Base-by-base conservation (phyloP, 2,797 vertebrate genomes). In the Labeo calbasu region DNA sequence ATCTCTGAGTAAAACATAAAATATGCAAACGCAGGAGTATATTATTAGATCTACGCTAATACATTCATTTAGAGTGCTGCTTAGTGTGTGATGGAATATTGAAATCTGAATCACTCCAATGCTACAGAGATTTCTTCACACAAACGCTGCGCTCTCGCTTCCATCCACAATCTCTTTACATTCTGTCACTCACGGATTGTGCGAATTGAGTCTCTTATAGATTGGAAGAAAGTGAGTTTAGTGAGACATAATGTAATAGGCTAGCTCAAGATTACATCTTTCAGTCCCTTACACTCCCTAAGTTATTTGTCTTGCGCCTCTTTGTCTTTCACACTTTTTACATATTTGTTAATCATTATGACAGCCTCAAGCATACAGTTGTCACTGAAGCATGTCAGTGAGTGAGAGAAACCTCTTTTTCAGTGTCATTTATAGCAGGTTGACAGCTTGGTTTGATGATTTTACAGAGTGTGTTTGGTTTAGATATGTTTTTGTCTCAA, bases 1-100 rank as follows among this genome's bases (percentile, higher is more conserved):
- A 88, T 89, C 84, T 88, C 88, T 76, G 86, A 89, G 87, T 88
- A 86, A 88, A 86, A 79, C 88, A 89, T 89, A 79, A 89, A 89
- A 89, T 89, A 88, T 89, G 88, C 87, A 89, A 84, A 88, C 72
- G 66, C 81, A 81, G 85, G 84, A 88, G 86, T 86, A 46, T 89
- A 89, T 89, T 89, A 89, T 89, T 89, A 89, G 88, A 85, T 79
- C 86, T 81, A 79, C 71, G 77, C 80, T 89, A 89, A 86, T 82
- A 84, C 75, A 77, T 88, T 88, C 70, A 85, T 84, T 84, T 84
- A 87, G 82, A 87, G 61, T 82, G 57, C 83, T 83, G 77, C 82
- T 81, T 71, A 86, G 51, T 43, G 75, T 51, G 57, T 86, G 79
- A 78, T 83, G 57, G 80, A 82, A 82, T 80, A 84, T 77, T 86